phyloP scores from a whole-genome alignment of 2,113 vertebrate species.

The Peromyscus californicus region DNA sequence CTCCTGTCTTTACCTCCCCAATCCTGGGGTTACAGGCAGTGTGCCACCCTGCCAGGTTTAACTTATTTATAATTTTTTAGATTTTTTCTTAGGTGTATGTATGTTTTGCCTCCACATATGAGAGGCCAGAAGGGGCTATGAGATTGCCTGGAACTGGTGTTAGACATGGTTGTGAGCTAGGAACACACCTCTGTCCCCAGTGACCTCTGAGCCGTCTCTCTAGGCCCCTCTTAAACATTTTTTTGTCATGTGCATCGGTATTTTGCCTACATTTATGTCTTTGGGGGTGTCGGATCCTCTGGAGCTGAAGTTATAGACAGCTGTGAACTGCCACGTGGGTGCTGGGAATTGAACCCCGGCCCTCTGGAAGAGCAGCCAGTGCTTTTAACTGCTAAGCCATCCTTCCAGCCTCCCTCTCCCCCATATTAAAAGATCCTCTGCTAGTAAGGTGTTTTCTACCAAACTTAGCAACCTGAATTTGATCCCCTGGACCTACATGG shows the following conservation, averaged over 20 bases:
- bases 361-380: neutral
- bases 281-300: neutral
- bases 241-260: no score
- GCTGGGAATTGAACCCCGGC: neutral
- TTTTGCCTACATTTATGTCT: neutral
- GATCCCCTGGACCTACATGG: neutral
- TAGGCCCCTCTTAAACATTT: neutral
- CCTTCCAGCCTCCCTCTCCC: neutral
- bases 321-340: neutral
- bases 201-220: neutral
- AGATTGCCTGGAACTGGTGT: neutral
- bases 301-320: neutral
- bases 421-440: neutral
- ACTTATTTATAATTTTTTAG: neutral
- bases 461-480: neutral
- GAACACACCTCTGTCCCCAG: no score
- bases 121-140: neutral
- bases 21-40: neutral
- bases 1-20: neutral
- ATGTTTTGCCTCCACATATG: neutral
- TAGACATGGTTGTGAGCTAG: neutral
- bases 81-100: neutral
- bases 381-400: neutral
- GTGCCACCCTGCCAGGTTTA: neutral
- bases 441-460: neutral